Conservation (phyloP, 2,888 invertebrate genomes). For the Atethmia centrago region DNA sequence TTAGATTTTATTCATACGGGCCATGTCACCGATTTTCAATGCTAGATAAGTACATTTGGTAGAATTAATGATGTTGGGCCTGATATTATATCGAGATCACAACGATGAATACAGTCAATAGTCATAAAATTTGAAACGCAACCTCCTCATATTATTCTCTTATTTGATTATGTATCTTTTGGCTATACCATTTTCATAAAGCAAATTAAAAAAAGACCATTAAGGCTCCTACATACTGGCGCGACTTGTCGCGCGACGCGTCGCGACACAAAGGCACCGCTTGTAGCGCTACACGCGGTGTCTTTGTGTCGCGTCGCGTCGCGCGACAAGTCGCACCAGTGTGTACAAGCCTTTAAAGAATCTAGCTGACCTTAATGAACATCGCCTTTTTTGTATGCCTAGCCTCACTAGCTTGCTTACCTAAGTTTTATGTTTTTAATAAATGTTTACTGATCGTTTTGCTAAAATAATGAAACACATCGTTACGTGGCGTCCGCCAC, state of each 20-base stretch:
- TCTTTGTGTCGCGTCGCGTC: too few species aligned
- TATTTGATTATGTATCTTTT: background rate
- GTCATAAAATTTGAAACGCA: background rate
- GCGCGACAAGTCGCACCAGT: too few species aligned
- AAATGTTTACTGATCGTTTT: background rate
- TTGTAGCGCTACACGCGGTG: too few species aligned
- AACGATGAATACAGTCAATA: background rate
- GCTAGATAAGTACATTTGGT: background rate
- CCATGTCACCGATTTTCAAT: background rate
- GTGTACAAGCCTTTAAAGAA: too few species aligned
- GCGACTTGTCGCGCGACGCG: too few species aligned
- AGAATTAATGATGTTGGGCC: background rate
- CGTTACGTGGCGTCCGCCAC: too few species aligned
- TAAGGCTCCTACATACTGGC: too few species aligned
- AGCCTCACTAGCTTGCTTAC: too few species aligned
- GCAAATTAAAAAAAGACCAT: background rate
- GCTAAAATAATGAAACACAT: too few species aligned
- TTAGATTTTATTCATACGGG: background rate
- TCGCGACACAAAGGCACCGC: too few species aligned
- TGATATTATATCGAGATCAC: background rate
- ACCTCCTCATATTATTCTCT: background rate
- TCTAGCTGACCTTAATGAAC: background rate
- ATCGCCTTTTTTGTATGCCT: background rate
- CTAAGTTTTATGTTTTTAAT: background rate
- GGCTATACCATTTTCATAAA: background rate